Percentiles rank a stretch among this genome's conserved stretches.
These are phyloP conservation scores for Eumerus sabulonum DNA, from an alignment of 2,888 invertebrate species.

Conservation along the genomic window DNA sequence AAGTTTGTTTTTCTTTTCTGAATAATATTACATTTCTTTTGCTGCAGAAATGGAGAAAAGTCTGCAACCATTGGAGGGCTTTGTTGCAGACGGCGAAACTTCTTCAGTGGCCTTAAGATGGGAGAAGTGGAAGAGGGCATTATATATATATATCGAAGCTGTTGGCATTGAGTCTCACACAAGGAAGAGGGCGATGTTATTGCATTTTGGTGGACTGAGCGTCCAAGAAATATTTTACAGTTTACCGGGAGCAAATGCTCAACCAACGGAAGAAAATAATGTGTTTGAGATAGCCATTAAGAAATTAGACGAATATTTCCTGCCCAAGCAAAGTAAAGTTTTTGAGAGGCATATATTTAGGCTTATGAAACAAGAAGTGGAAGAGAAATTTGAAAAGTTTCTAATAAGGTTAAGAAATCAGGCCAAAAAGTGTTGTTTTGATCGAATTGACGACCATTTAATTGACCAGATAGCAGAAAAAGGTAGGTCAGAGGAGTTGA, in stretches of 20 bases:
- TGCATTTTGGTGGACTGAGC: constrained; percentile 41
- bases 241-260: constrained; percentile 27
- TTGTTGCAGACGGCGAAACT: constrained; percentile 21
- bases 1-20: no score
- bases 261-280: constrained; percentile 78
- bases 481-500: constrained; percentile 66
- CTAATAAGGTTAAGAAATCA: constrained; percentile 71
- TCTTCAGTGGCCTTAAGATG: constrained; percentile 25
- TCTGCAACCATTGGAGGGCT: constrained; percentile 24
- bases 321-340: constrained; percentile 71
- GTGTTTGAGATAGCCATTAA: constrained; percentile 81
- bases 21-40: neutral
- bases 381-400: constrained; percentile 72
- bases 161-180: constrained; percentile 15
- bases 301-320: constrained; percentile 72
- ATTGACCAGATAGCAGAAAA: constrained; percentile 71
- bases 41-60: constrained; percentile 39
- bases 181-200: constrained; percentile 27
- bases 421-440: constrained; percentile 72
- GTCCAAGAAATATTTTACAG: constrained; percentile 39
- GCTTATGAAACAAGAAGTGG: constrained; percentile 70
- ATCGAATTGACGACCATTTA: constrained; percentile 64
- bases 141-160: constrained; percentile 34
- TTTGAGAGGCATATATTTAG: constrained; percentile 73
- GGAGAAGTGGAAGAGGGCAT: constrained; percentile 22